phyloP scores from a whole-genome alignment of 2,888 invertebrate species.

The Papilio demoleus region DNA sequence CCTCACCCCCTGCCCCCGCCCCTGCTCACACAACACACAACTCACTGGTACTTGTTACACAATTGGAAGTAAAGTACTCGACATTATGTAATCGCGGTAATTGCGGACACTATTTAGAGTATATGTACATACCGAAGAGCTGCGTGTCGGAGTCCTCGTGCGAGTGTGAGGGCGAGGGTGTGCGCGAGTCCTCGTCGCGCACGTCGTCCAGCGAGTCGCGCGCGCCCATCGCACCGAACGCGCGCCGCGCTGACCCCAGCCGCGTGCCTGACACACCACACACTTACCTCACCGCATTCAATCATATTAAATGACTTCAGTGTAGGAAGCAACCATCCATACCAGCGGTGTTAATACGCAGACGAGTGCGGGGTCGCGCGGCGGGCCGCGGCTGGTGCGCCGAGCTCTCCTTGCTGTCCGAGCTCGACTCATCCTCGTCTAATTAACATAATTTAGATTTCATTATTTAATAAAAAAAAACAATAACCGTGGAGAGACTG shows the following conservation, averaged over 20 bases:
- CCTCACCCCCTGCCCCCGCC: background rate
- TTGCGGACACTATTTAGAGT: background rate
- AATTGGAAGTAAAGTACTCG: too few species aligned
- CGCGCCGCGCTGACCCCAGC: slow-evolving; percentile 64
- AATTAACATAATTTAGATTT: slow-evolving; percentile 30
- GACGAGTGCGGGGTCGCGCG: slow-evolving; percentile 75
- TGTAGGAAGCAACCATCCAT: too few species aligned
- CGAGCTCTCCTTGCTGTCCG: slow-evolving; percentile 65
- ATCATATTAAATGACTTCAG: too few species aligned
- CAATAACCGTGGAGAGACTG: background rate
- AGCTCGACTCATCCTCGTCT: slow-evolving; percentile 72
- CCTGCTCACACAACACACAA: background rate
- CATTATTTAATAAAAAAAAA: background rate
- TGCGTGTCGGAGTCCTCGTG: slow-evolving; percentile 72
- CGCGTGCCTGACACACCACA: slow-evolving; percentile 40
- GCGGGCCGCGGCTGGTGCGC: slow-evolving; percentile 68
- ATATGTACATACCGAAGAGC: slow-evolving; percentile 55
- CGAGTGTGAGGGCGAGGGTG: slow-evolving; percentile 49
- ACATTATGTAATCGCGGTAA: too few species aligned
- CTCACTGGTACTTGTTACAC: background rate
- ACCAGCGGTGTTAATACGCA: slow-evolving; percentile 85
- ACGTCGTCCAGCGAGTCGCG: slow-evolving; percentile 83
- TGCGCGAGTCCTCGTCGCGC: slow-evolving; percentile 74
- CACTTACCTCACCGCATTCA: too few species aligned
- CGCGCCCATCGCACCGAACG: slow-evolving; percentile 84